phyloP scores from a whole-genome alignment of 1,140 invertebrate species.

The Augochlora pura region DNA sequence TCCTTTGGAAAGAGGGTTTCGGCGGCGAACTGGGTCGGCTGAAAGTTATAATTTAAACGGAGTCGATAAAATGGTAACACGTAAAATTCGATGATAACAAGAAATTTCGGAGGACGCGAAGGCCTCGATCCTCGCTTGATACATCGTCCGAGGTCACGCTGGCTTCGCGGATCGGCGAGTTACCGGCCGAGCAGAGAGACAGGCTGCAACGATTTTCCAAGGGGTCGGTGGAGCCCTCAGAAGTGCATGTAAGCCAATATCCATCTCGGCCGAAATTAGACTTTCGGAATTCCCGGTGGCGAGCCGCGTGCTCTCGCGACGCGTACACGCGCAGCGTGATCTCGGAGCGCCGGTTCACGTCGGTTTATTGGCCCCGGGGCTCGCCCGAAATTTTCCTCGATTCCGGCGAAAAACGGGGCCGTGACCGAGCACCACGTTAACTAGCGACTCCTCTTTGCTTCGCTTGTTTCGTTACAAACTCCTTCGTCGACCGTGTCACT shows the following conservation, averaged over 20 bases:
- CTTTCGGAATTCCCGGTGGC: constrained; percentile 65
- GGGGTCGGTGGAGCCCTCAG: constrained; percentile 50
- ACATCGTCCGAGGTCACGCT: too few relatives aligned
- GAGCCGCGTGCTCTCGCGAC: constrained; percentile 40
- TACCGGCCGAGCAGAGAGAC: not conserved
- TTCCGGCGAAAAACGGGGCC: constrained; percentile 31
- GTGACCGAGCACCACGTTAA: constrained; percentile 9
- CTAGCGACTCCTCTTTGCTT: too few relatives aligned
- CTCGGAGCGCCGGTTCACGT: constrained; percentile 35
- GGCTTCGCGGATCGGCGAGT: not conserved
- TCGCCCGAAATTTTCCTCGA: constrained; percentile 18
- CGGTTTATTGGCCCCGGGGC: constrained; percentile 57
- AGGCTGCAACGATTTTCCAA: too few relatives aligned
- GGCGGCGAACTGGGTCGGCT: too few relatives aligned
- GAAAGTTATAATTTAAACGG: not conserved
- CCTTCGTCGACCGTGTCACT: too few relatives aligned
- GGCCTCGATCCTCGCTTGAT: not conserved
- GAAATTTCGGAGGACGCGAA: not conserved
- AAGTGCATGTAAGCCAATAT: constrained; percentile 69
- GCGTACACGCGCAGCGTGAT: too few relatives aligned
- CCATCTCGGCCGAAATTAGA: constrained; percentile 70
- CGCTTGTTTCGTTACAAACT: too few relatives aligned
- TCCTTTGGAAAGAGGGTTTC: not conserved
- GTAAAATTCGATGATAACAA: not conserved
- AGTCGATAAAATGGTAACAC: not conserved